Evolutionary conservation across 2,113 vertebrate species (phyloP).

Genomic region (Xenopus borealis): DNA sequence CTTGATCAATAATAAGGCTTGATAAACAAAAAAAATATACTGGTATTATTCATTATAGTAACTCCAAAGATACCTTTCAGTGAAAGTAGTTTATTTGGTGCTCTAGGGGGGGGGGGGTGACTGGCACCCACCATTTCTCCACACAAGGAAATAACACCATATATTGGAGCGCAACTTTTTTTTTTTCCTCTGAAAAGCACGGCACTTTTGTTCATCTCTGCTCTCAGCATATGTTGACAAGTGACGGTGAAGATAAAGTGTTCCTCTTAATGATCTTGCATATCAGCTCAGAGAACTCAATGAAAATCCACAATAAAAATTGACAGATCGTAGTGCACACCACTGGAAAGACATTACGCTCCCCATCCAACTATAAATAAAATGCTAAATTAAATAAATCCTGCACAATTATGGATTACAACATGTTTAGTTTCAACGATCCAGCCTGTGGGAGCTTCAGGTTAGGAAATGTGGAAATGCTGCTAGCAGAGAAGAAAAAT

Average conservation of each 20-base stretch:
- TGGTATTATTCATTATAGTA: no score
- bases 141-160: no score
- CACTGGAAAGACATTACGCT: constrained; percentile 71
- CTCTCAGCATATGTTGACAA: constrained; percentile 27
- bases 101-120: no score
- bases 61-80: no score
- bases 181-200: no score
- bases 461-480: constrained; percentile 33
- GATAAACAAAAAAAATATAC: no score
- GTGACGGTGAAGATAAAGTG: constrained; percentile 35
- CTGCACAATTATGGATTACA: constrained; percentile 75
- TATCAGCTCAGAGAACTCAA: constrained; percentile 64
- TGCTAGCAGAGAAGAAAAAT: constrained; percentile 20
- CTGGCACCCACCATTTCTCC: no score
- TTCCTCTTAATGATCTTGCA: constrained; percentile 49
- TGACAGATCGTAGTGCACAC: constrained; percentile 60
- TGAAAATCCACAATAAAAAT: constrained; percentile 75
- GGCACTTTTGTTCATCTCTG: constrained; percentile 4
- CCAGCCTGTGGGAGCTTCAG: constrained; percentile 51
- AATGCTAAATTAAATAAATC: constrained; percentile 75
- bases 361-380: constrained; percentile 71
- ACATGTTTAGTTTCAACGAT: constrained; percentile 70
- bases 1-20: no score
- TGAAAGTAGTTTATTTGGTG: no score
- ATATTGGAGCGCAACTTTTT: no score